phyloP scores from a whole-genome alignment of 2,888 invertebrate species.

The Luperina testacea region DNA sequence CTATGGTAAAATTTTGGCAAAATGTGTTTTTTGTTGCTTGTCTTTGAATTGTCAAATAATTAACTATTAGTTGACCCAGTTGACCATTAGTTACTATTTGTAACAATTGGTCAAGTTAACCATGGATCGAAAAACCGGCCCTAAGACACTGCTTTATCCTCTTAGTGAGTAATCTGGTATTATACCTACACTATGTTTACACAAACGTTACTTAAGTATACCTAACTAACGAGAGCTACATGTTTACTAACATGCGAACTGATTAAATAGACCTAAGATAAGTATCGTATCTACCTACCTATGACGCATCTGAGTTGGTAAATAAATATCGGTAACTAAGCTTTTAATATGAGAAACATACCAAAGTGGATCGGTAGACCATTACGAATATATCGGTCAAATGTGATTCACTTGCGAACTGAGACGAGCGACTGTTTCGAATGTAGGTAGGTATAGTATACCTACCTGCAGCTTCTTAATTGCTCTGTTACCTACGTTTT shows the following conservation, averaged over 20 bases:
- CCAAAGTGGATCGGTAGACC: background rate
- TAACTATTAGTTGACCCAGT: too few relatives aligned
- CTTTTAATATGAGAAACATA: too few relatives aligned
- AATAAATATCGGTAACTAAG: background rate
- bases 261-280: slow-evolving; percentile 24
- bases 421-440: background rate
- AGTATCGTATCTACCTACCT: background rate
- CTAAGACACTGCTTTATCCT: too few relatives aligned
- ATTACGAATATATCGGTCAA: background rate
- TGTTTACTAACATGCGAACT: slow-evolving; percentile 7
- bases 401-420: background rate
- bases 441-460: background rate
- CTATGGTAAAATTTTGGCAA: too few relatives aligned
- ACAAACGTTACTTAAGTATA: background rate
- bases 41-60: too few relatives aligned
- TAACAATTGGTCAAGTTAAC: too few relatives aligned
- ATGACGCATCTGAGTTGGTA: background rate
- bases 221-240: background rate
- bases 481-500: background rate
- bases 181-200: background rate
- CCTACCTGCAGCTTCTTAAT: background rate
- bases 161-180: too few relatives aligned
- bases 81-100: too few relatives aligned
- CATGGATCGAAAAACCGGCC: too few relatives aligned
- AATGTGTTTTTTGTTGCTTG: too few relatives aligned